Conservation (phyloP, 2,113 vertebrate species). For the Calypte anna region DNA sequence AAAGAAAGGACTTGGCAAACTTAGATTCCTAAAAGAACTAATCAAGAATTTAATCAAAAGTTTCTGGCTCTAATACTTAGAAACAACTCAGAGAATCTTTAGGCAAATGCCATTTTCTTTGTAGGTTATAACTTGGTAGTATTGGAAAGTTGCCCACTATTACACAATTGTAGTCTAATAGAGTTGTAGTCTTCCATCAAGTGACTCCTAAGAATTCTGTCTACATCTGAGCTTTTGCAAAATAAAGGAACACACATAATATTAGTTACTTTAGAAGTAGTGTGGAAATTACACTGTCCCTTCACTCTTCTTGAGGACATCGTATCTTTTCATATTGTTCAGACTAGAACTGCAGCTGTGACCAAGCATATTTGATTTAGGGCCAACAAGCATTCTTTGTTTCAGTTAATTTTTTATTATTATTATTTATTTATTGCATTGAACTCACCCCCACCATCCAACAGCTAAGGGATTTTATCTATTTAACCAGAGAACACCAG, state of each 20-base stretch:
- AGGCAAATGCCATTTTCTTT: neutral
- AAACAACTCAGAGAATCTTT: neutral
- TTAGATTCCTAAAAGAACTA: neutral
- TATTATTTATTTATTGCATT: neutral
- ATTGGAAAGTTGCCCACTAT: neutral
- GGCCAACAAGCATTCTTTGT: neutral
- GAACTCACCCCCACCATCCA: neutral
- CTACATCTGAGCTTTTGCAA: neutral
- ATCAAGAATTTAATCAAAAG: neutral
- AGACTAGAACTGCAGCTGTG: neutral
- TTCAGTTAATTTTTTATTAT: neutral
- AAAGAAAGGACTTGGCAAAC: neutral
- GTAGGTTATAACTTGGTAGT: neutral
- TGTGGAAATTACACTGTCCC: fast-evolving
- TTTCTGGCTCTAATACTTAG: neutral
- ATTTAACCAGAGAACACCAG: neutral
- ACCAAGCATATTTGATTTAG: neutral
- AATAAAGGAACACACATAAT: neutral
- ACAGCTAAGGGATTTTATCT: neutral
- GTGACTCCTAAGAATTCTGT: neutral
- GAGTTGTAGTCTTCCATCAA: neutral
- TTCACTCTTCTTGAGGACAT: neutral
- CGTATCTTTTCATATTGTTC: neutral
- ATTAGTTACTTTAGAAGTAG: neutral
- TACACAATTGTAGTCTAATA: neutral